A percentile compares a stretch with the other conserved stretches of the same genome.
phyloP scores from a whole-genome alignment of 2,888 invertebrate species.

The Troilus luridus region DNA sequence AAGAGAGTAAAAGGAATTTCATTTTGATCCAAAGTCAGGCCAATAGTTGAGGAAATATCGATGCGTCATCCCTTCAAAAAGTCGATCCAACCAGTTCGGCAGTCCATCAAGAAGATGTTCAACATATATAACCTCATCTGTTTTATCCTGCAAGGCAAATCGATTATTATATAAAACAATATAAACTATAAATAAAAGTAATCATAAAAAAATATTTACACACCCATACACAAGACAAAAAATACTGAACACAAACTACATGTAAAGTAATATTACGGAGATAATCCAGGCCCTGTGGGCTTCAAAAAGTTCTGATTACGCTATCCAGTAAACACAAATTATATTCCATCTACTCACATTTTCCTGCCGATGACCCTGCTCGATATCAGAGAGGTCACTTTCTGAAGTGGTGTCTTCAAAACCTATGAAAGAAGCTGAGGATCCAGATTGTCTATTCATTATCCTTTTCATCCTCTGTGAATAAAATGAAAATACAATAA shows the following conservation, averaged over 20 bases:
- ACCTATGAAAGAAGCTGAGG: slow-evolving; percentile 89
- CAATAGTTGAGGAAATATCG: slow-evolving; percentile 97
- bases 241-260: too few species aligned
- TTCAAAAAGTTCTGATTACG: neutral
- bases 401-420: slow-evolving; percentile 79
- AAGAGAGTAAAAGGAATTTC: neutral
- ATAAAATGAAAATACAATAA: neutral
- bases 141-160: slow-evolving; percentile 66
- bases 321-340: neutral
- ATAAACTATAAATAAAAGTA: neutral
- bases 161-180: neutral
- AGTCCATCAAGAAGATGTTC: slow-evolving; percentile 91
- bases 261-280: too few species aligned
- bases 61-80: slow-evolving; percentile 96
- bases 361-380: slow-evolving; percentile 64
- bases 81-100: slow-evolving; percentile 95
- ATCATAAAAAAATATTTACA: too few species aligned
- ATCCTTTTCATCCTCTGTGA: slow-evolving; percentile 79
- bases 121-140: slow-evolving; percentile 73
- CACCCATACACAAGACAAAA: too few species aligned
- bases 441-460: slow-evolving; percentile 71
- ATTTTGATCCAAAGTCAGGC: slow-evolving; percentile 82
- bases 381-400: slow-evolving; percentile 69
- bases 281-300: too few species aligned
- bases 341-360: neutral